These are phyloP conservation scores for Pararge aegeria DNA, from an alignment of 1,140 invertebrate genomes.

Conservation along the genomic window DNA sequence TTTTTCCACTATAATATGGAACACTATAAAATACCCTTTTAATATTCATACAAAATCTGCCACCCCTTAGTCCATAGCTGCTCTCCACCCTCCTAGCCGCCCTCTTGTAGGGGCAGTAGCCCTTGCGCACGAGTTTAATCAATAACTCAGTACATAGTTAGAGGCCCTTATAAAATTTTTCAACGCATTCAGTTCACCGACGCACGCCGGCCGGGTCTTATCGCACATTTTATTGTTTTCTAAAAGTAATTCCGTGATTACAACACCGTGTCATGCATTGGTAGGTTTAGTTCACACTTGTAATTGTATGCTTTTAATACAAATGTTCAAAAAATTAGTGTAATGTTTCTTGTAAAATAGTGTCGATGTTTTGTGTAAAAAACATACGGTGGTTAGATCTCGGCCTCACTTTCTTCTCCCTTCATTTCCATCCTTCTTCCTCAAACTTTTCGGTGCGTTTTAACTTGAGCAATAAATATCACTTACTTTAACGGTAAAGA, in stretches of 20 bases:
- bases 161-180: neutral
- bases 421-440: too few species aligned
- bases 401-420: too few species aligned
- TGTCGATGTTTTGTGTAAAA: too few species aligned
- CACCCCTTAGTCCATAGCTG: constrained; percentile 26
- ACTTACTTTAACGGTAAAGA: too few species aligned
- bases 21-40: neutral
- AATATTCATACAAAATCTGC: constrained; percentile 17
- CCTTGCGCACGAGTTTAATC: constrained; percentile 72
- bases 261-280: constrained; percentile 63
- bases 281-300: constrained; percentile 46
- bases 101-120: constrained; percentile 38
- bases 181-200: constrained; percentile 31
- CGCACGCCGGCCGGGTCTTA: constrained; percentile 51
- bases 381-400: too few species aligned
- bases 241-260: constrained; percentile 70
- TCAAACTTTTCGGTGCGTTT: too few species aligned
- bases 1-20: too few species aligned
- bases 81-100: constrained; percentile 43
- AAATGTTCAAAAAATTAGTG: too few species aligned
- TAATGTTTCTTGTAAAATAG: too few species aligned
- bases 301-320: neutral
- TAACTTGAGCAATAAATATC: too few species aligned
- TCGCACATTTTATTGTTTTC: constrained; percentile 70
- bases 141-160: constrained; percentile 43